Base-by-base conservation (phyloP, 1,140 invertebrate species). In the Drosophila teissieri region DNA sequence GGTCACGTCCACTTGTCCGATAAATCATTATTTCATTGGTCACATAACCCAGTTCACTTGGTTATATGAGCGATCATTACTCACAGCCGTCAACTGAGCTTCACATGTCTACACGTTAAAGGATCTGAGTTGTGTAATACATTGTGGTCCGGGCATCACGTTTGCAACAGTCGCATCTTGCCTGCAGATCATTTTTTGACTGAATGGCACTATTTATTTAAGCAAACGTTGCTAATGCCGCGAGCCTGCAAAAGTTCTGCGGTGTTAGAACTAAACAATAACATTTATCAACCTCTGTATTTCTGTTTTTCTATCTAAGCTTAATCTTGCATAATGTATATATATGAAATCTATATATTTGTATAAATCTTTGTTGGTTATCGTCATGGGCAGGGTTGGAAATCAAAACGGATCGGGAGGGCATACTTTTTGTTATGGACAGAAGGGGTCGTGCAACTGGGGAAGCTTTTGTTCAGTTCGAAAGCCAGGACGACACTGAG, bases 381-480 rank as follows among this genome's bases (percentile, higher is more conserved):
- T 90, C 85, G 88, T 92, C 88, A 91, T 92, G 90, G 90, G 90
- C 90, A 92, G 91, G 91, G 91, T 91, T 92, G 90, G 91, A 92
- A 91, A 91, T 92, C 90, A 92, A 92, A 90, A 78, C 89, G 88
- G 85, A 92, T 90, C 95, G 95, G 83, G 93, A 94, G 89, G 97
- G 97, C 45, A 94, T 98, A 70, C 96, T 97, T 86, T 96, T 98
- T 94, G 97, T 96, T 42, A 95, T 95, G 92, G 97, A 96, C 12
- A 91, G 96, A 78, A 97, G 98, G 95, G 97, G 97, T 95, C 95
- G 97, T 93, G 96, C 96, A 94, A 97, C 97, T 93, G 98, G 98
- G 95, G 97, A 98, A 95, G 97, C 97, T 94, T 98, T 97, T 95
- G 97, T 98, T 94, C 97, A 98, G 94, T 98, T 98, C 96, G 95